A percentile compares a stretch with the other conserved stretches of the same genome.
These are phyloP conservation scores for Butorides virescens DNA, from an alignment of 2,113 vertebrate species.

Conservation along the genomic window DNA sequence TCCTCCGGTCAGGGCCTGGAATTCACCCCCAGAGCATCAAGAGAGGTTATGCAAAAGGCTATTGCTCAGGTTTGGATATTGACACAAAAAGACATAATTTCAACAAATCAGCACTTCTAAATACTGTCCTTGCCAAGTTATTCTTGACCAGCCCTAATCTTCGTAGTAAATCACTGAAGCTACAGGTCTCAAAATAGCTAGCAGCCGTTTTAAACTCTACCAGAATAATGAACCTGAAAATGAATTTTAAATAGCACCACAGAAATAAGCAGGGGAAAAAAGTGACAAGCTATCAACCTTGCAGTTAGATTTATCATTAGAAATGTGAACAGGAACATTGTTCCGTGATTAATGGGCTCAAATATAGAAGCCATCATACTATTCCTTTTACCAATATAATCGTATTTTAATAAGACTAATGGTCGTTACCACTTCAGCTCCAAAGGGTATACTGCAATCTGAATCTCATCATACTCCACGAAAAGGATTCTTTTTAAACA, in stretches of 20 bases:
- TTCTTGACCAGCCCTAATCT: neutral
- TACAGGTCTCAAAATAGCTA: neutral
- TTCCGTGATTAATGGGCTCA: neutral
- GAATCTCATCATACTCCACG: neutral
- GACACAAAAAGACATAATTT: neutral
- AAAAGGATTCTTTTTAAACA: neutral
- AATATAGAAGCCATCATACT: conserved; percentile 11
- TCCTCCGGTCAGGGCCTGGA: neutral
- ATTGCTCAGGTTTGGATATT: neutral
- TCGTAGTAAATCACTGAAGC: neutral
- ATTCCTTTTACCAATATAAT: neutral
- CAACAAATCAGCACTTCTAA: neutral
- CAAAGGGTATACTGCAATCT: neutral
- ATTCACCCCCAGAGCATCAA: neutral
- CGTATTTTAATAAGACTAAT: neutral
- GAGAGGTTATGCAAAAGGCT: neutral
- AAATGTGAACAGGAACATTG: neutral
- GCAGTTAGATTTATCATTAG: conserved; percentile 32
- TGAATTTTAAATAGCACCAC: neutral
- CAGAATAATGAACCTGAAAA: neutral
- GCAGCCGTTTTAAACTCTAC: neutral
- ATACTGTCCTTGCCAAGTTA: neutral
- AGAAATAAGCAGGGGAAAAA: neutral
- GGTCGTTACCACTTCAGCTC: neutral
- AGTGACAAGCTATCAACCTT: neutral